phyloP scores from a whole-genome alignment of 2,888 invertebrate species.

The Portevinia maculata region DNA sequence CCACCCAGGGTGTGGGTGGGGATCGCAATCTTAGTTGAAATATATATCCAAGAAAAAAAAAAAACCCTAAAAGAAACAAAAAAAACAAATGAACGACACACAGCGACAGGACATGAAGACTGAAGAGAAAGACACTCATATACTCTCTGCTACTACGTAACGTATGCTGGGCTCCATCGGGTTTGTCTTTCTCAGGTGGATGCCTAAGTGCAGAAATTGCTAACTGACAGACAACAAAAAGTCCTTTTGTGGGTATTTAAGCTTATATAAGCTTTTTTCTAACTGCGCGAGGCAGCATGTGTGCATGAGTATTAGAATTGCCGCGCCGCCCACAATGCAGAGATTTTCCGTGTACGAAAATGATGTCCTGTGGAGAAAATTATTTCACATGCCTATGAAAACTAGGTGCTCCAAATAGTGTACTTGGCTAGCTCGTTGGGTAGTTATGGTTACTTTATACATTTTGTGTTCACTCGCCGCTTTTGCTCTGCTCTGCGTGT shows the following conservation, averaged over 20 bases:
- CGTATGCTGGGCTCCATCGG: not conserved
- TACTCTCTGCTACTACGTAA: too few relatives aligned
- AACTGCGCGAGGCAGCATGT: not conserved
- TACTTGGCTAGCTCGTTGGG: constrained; percentile 31
- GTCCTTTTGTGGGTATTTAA: constrained; percentile 64
- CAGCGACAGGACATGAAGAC: constrained; percentile 18
- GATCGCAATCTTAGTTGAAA: not conserved
- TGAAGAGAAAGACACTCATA: constrained; percentile 24
- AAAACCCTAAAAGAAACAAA: constrained; percentile 46
- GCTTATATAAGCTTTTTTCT: constrained; percentile 46
- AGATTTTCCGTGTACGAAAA: constrained; percentile 52
- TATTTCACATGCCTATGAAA: constrained; percentile 51
- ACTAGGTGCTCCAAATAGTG: constrained; percentile 63
- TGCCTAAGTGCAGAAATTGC: constrained; percentile 63
- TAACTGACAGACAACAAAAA: constrained; percentile 59
- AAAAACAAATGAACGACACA: constrained; percentile 54
- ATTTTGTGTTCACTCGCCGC: constrained; percentile 37
- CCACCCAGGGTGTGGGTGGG: not conserved
- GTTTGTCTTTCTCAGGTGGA: constrained; percentile 32
- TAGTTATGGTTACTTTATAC: constrained; percentile 56
- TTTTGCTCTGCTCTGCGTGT: constrained; percentile 32
- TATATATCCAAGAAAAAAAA: constrained; percentile 30
- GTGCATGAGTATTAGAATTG: constrained; percentile 1
- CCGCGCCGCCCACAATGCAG: constrained; percentile 41
- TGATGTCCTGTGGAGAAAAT: constrained; percentile 46